These are phyloP conservation scores for Lophura swinhoii DNA, from an alignment of 2,797 vertebrate species.

Conservation along the genomic window DNA sequence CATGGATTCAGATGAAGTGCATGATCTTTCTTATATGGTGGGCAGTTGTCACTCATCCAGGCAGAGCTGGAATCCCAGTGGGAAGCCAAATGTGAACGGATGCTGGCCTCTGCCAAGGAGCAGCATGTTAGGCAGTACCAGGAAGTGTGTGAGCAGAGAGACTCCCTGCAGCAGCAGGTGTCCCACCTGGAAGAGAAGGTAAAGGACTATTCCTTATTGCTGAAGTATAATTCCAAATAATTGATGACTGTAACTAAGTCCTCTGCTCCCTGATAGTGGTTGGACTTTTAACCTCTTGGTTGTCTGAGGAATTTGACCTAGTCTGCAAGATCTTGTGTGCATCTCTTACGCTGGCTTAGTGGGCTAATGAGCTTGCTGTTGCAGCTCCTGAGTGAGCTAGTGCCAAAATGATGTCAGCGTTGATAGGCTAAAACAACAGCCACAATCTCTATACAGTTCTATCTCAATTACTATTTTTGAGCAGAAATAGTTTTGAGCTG, in stretches of 20 bases:
- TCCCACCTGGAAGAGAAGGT: constrained; percentile 88
- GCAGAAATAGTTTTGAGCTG: not conserved
- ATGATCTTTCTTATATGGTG: not conserved
- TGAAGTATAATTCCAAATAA: not conserved
- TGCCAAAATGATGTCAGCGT: not conserved
- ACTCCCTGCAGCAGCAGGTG: constrained; percentile 81
- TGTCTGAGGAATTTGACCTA: rapidly evolving
- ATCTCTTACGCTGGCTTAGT: not conserved
- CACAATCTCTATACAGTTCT: not conserved
- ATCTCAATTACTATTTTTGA: not conserved
- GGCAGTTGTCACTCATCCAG: constrained; percentile 85
- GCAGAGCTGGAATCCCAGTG: constrained; percentile 89
- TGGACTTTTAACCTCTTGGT: not conserved
- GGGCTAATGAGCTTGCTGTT: not conserved
- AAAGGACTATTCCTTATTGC: not conserved
- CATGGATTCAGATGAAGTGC: not conserved
- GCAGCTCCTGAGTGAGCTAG: not conserved
- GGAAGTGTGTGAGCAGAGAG: constrained; percentile 85
- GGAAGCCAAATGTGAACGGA: constrained; percentile 83
- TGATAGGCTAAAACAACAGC: not conserved
- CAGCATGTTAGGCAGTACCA: constrained; percentile 81
- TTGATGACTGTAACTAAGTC: not conserved
- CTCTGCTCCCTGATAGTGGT: not conserved
- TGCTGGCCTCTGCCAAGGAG: constrained; percentile 80
- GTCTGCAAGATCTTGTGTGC: rapidly evolving